These are phyloP conservation scores for Alosa alosa DNA, from an alignment of 2,113 vertebrate genomes.

Conservation along the genomic window DNA sequence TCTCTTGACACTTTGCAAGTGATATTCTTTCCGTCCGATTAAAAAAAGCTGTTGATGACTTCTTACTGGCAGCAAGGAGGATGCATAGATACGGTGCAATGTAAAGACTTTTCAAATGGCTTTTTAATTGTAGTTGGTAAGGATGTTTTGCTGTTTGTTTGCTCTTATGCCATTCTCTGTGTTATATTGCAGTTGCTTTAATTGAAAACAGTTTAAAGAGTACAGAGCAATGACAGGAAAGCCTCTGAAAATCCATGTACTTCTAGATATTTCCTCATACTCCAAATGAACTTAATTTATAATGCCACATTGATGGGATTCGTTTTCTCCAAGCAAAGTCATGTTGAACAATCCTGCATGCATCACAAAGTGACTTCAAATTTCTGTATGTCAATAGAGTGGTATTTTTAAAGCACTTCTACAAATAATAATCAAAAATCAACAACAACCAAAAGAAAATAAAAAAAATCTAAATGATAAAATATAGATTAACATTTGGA, in stretches of 20 bases:
- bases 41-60: slow-evolving; percentile 60
- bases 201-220: slow-evolving; percentile 55
- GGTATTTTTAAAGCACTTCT: slow-evolving; percentile 64
- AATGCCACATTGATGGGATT: background rate
- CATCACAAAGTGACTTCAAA: slow-evolving; percentile 38
- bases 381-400: slow-evolving; percentile 68
- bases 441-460: slow-evolving; percentile 24
- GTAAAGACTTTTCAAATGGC: slow-evolving; percentile 29
- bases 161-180: slow-evolving; percentile 38
- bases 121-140: slow-evolving; percentile 46
- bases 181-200: slow-evolving; percentile 44
- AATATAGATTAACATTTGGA: slow-evolving; percentile 78
- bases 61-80: slow-evolving; percentile 42
- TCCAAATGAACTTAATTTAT: slow-evolving; percentile 25
- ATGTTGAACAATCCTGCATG: background rate
- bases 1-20: slow-evolving; percentile 69
- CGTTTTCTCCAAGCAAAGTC: background rate
- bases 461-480: slow-evolving; percentile 73
- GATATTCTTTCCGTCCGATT: slow-evolving; percentile 60
- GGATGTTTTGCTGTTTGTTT: slow-evolving; percentile 44
- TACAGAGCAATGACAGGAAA: background rate
- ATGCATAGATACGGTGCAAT: slow-evolving; percentile 28
- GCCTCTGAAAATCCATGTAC: background rate
- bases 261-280: background rate
- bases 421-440: slow-evolving; percentile 64